Evolutionary conservation across 2,797 vertebrate genomes (phyloP), one percentile per base, ranked within the genome.

Genomic region (Acanthurus tractus): DNA sequence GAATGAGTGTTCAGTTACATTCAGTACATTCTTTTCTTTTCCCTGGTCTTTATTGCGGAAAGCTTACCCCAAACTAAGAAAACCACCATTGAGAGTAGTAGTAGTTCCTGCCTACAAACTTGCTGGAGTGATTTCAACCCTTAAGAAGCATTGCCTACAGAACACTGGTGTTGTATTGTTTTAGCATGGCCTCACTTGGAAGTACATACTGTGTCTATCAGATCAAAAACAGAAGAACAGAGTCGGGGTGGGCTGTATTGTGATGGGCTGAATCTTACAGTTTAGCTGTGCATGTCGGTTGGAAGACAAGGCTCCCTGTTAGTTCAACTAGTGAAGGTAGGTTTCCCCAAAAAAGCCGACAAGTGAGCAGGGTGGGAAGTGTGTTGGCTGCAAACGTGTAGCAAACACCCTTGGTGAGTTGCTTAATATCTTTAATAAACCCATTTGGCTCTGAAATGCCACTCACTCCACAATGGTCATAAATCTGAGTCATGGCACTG

Each of bases 301-400:
- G 63, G 89, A 93, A 92, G 88, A 93, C 62, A 14, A 81, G 67
- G 87, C 85, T 91, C 85, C 81, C 79, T 34, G 15, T 65, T 72
- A 63, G 57, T 73, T 56, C 38, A 10, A 71, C 82, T 10, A 2
- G 44, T 34, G 55, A 81, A 57, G 74, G 29, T 34, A 34, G 29
- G 29, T 34, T 70, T 82, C 78, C 11, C 4, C 50, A 4, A 63
- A 68, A 71, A 40, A 63, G 55, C 63, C 20, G n/a, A 86, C 49
- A 61, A 59, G 56, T 76, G 72, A 83, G 75, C 83, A 78, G 67
- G 80, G 61, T 79, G 82, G 74, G 76, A 85, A 74, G 59, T 57
- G 59, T 59, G 64, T 58, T 48, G 70, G 70, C 65, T 48, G 64
- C 79, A 75, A 83, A 55, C 20, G 48, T 81, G 86, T 86, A 92